Conservation (phyloP, 2,888 invertebrate genomes). For the Eucera pruinosa region DNA sequence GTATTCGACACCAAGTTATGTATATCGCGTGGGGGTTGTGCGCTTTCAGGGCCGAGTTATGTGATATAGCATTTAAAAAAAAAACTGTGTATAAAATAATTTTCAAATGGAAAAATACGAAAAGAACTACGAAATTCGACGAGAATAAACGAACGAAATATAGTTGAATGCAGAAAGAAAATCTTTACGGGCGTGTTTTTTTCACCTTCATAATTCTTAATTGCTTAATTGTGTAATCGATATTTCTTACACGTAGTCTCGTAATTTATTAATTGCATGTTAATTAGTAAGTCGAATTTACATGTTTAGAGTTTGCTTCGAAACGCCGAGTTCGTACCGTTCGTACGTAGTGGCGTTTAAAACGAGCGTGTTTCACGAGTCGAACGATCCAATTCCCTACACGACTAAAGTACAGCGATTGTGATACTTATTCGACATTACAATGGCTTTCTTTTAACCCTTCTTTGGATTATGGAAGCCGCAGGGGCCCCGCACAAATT, state of each 20-base stretch:
- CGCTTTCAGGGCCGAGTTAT: constrained; percentile 13
- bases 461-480: too few relatives aligned
- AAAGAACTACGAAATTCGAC: background rate
- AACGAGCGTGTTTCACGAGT: constrained; percentile 11
- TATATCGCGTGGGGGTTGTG: constrained; percentile 7
- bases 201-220: too few relatives aligned
- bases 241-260: constrained; percentile 5
- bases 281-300: constrained; percentile 46
- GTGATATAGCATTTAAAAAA: constrained; percentile 40
- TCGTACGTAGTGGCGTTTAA: constrained; percentile 16
- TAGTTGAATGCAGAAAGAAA: constrained; percentile 20
- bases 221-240: background rate
- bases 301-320: constrained; percentile 37
- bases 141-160: constrained; percentile 23
- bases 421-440: constrained; percentile 10
- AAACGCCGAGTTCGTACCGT: constrained; percentile 17
- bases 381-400: constrained; percentile 18
- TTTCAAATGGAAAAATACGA: constrained; percentile 9
- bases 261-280: constrained; percentile 49
- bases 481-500: too few relatives aligned
- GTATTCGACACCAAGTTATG: constrained; percentile 15
- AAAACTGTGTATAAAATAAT: constrained; percentile 22
- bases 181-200: background rate
- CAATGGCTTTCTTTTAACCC: background rate
- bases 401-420: constrained; percentile 28